Conservation (phyloP, 1,140 invertebrate genomes). For the Nebria ingens region DNA sequence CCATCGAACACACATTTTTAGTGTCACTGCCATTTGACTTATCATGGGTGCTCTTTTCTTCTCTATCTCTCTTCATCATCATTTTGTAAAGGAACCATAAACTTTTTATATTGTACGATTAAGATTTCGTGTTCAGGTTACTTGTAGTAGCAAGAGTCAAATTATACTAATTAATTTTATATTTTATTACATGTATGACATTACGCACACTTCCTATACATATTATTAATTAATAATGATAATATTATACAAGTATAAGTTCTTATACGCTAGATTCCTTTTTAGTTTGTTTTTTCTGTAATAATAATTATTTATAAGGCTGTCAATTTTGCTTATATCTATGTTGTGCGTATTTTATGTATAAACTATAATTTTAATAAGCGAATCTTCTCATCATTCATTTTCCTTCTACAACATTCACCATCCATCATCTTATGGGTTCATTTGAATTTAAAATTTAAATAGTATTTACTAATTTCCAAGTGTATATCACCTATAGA, state of each 20-base stretch:
- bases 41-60: slow-evolving; percentile 1
- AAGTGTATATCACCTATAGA: too few relatives aligned
- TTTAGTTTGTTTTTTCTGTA: neutral
- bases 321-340: slow-evolving; percentile 8
- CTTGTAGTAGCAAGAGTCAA: neutral
- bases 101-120: slow-evolving; percentile 9
- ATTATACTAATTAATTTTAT: slow-evolving; percentile 7
- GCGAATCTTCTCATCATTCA: neutral
- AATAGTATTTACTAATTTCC: too few relatives aligned
- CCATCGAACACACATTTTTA: neutral
- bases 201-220: slow-evolving; percentile 9
- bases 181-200: slow-evolving; percentile 7
- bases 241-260: slow-evolving; percentile 8
- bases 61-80: neutral
- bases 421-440: too few relatives aligned
- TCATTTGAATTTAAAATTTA: too few relatives aligned
- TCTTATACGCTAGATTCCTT: slow-evolving; percentile 1
- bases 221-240: slow-evolving; percentile 1
- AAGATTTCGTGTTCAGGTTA: slow-evolving; percentile 9
- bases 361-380: slow-evolving; percentile 8
- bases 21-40: slow-evolving; percentile 3
- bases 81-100: slow-evolving; percentile 5
- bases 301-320: slow-evolving; percentile 8
- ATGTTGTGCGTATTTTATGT: slow-evolving; percentile 9
- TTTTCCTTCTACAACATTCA: too few relatives aligned